These are phyloP conservation scores for Neoascia interrupta DNA, from an alignment of 2,888 invertebrate species.

Conservation along the genomic window DNA sequence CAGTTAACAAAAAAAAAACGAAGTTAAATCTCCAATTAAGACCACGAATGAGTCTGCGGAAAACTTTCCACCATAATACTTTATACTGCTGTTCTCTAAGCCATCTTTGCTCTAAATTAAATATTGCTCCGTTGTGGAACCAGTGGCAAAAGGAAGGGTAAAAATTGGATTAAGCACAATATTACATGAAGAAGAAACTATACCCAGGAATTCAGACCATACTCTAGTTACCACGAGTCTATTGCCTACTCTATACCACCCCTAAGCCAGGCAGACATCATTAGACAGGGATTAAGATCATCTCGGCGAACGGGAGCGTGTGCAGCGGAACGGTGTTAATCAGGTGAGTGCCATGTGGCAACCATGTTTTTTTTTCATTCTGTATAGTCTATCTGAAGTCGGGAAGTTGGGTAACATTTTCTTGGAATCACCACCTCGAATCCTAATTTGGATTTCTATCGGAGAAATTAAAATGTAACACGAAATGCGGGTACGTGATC, in stretches of 20 bases:
- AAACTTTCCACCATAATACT: slow-evolving; percentile 18
- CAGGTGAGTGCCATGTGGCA: slow-evolving; percentile 69
- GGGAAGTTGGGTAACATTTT: no score
- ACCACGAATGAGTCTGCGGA: slow-evolving; percentile 15
- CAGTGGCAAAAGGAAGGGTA: slow-evolving; percentile 17
- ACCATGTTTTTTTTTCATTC: slow-evolving; percentile 51
- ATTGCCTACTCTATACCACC: not conserved
- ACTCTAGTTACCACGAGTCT: slow-evolving; percentile 42
- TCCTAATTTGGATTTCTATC: slow-evolving; percentile 60
- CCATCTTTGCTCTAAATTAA: slow-evolving; percentile 14
- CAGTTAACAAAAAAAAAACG: not conserved
- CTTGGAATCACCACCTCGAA: no score
- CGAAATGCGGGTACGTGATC: slow-evolving; percentile 56
- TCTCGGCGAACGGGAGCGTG: slow-evolving; percentile 57
- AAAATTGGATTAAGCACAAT: slow-evolving; percentile 64
- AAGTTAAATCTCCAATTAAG: slow-evolving; percentile 36
- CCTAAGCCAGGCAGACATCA: slow-evolving; percentile 49
- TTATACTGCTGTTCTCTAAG: slow-evolving; percentile 10
- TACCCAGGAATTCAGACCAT: slow-evolving; percentile 22
- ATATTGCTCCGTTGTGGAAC: slow-evolving; percentile 9
- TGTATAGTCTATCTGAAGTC: not conserved
- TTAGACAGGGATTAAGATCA: slow-evolving; percentile 68
- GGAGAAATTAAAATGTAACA: slow-evolving; percentile 69
- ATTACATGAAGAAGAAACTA: slow-evolving; percentile 23
- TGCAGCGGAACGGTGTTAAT: slow-evolving; percentile 68